Conservation (phyloP, 2,797 vertebrate species). For the Gobio occitaniae region DNA sequence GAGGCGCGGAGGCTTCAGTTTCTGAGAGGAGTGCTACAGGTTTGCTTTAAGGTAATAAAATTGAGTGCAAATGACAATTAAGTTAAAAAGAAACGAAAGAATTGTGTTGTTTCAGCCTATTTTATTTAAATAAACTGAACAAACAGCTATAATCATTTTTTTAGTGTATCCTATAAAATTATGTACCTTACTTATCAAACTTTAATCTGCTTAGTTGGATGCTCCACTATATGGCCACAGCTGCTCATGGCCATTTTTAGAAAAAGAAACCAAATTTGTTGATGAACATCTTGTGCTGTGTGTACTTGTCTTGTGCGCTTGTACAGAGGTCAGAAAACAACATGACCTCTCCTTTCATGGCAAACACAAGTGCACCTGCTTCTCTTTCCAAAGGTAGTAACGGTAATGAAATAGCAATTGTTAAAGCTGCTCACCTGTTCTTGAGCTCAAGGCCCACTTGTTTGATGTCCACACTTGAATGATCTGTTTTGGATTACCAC, state of each 20-base stretch:
- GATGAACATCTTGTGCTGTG: neutral
- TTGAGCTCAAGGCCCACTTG: slow-evolving; percentile 43
- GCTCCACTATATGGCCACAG: neutral
- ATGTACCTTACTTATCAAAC: too few relatives aligned
- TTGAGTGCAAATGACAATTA: too few relatives aligned
- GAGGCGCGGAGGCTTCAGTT: too few relatives aligned
- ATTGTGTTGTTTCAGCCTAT: too few relatives aligned
- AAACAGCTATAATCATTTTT: too few relatives aligned
- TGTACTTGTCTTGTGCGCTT: neutral
- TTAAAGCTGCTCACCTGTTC: slow-evolving; percentile 41
- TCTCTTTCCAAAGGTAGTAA: slow-evolving; percentile 29
- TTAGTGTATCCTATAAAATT: too few relatives aligned
- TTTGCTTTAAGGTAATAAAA: too few relatives aligned
- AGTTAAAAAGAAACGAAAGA: too few relatives aligned
- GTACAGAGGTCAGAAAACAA: slow-evolving; percentile 33
- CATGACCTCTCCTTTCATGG: slow-evolving; percentile 16
- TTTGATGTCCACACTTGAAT: slow-evolving; percentile 51
- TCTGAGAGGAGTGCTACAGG: too few relatives aligned
- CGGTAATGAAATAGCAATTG: slow-evolving; percentile 37
- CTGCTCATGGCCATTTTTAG: neutral
- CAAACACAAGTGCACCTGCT: slow-evolving; percentile 3
- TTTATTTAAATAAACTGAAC: too few relatives aligned
- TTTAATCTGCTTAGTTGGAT: neutral
- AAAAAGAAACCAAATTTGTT: neutral
- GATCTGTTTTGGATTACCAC: slow-evolving; percentile 28